Evolutionary conservation across 2,888 invertebrate species (phyloP), one percentile per base, ranked within the genome.

Genomic region (Campaea margaritaria): DNA sequence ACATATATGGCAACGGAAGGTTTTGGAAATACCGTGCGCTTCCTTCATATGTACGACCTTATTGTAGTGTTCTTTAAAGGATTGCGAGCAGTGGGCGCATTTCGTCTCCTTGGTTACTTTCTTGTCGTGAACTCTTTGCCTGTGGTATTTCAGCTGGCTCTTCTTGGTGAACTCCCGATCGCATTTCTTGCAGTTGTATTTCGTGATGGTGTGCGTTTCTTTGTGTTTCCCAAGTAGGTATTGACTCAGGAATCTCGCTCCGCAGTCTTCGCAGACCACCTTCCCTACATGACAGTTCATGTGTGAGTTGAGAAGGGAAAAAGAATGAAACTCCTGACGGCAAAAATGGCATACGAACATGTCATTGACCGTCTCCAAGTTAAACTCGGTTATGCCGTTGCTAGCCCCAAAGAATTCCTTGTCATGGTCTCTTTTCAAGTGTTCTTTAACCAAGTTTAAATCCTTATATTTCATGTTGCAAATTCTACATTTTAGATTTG

Each of bases 111-210:
- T 15, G n/a, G 8, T 12, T n/a, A 12, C 68, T 49, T 75, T 81
- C 0, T 81, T 78, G 64, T 78, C 78, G 13, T 87, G 91, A 1
- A 85, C 73, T 3, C 83, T 84, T 50, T 85, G 81, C 4, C 79
- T 85, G 43, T 93, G 93, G 31, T 91, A 87, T 53, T 85, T 87
- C 15, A 90, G 62, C 0, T 91, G 87, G 47, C 87, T 85, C 50
- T 80, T 87, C n/a, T 89, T 93, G 0, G 71, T 65, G 49, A 91
- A 93, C 0, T 75, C 74, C 50, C 79, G 86, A 2, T 86, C 84
- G 52, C 93, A 93, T 11, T 70, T 62, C 13, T 82, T 82, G 57
- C 93, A 93, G 7, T 48, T 62, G 15, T 78, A 79, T 0, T 58
- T 71, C 1, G 70, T 74, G 0, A 50, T 60, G 1, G 74, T 43